These are phyloP conservation scores for Corydoras sp. DNA, from an alignment of 2,113 vertebrate genomes.

Conservation along the genomic window DNA sequence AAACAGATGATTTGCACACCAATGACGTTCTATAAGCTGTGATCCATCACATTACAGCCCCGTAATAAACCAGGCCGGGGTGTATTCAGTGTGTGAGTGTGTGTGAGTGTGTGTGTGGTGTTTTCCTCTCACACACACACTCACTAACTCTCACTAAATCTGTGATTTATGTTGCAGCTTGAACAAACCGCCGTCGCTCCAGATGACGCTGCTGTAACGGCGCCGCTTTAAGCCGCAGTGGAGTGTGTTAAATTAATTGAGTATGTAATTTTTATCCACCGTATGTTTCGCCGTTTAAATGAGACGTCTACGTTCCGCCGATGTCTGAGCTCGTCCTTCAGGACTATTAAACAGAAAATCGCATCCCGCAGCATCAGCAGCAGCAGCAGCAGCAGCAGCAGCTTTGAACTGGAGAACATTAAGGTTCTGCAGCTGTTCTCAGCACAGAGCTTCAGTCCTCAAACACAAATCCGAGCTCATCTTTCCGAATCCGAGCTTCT, in stretches of 20 bases:
- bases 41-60: conserved; percentile 23
- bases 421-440: neutral
- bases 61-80: conserved; percentile 33
- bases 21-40: conserved; percentile 39
- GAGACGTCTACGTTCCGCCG: neutral
- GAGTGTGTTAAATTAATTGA: neutral
- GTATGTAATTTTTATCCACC: neutral
- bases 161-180: neutral
- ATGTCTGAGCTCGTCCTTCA: neutral
- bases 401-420: neutral
- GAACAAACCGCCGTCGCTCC: neutral
- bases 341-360: conserved; percentile 4
- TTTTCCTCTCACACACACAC: conserved; percentile 21
- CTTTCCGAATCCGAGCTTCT: no score
- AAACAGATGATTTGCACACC: conserved; percentile 40
- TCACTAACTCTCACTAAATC: neutral
- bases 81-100: conserved; percentile 13
- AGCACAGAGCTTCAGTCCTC: no score
- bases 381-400: no score
- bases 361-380: no score
- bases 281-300: conserved; percentile 7
- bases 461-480: no score
- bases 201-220: neutral
- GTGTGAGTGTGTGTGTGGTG: conserved; percentile 4
- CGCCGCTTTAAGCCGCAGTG: neutral